Percentiles rank a stretch among this genome's conserved stretches.
Conservation (phyloP, 2,888 invertebrate species). For the Psococerastis gibbosa region DNA sequence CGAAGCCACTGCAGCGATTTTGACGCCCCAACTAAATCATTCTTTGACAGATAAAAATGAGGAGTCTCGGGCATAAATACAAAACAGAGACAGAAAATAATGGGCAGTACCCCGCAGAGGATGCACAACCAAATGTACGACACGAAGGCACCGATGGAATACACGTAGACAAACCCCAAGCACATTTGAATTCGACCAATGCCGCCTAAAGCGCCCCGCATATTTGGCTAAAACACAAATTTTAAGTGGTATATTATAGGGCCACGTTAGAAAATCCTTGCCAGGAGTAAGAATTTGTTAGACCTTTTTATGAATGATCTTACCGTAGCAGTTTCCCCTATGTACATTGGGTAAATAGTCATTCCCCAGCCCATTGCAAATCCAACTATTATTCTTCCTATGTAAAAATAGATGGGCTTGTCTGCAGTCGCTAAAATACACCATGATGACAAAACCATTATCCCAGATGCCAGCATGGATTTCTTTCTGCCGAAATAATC, state of each 20-base stretch:
- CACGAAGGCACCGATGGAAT: slow-evolving; percentile 22
- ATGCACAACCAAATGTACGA: slow-evolving; percentile 21
- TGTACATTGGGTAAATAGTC: slow-evolving; percentile 62
- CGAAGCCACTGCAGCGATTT: slow-evolving; percentile 24
- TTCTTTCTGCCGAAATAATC: background rate
- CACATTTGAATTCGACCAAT: slow-evolving; percentile 22
- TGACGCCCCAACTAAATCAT: slow-evolving; percentile 21
- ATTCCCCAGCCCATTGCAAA: slow-evolving; percentile 45
- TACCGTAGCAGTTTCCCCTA: slow-evolving; percentile 64
- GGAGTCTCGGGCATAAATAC: slow-evolving; percentile 15
- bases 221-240: slow-evolving; percentile 20
- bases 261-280: too few species aligned
- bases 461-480: background rate
- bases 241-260: too few species aligned
- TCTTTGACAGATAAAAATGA: slow-evolving; percentile 14
- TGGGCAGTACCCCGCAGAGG: slow-evolving; percentile 21
- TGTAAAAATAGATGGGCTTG: background rate
- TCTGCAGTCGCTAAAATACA: background rate
- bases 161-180: slow-evolving; percentile 20
- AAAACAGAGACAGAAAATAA: slow-evolving; percentile 21
- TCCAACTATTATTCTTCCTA: slow-evolving; percentile 25
- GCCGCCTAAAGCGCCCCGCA: slow-evolving; percentile 27
- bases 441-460: background rate
- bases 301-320: too few species aligned
- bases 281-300: too few species aligned